Evolutionary conservation across 2,113 vertebrate genomes (phyloP).

Genomic region (Tyrannus savana): DNA sequence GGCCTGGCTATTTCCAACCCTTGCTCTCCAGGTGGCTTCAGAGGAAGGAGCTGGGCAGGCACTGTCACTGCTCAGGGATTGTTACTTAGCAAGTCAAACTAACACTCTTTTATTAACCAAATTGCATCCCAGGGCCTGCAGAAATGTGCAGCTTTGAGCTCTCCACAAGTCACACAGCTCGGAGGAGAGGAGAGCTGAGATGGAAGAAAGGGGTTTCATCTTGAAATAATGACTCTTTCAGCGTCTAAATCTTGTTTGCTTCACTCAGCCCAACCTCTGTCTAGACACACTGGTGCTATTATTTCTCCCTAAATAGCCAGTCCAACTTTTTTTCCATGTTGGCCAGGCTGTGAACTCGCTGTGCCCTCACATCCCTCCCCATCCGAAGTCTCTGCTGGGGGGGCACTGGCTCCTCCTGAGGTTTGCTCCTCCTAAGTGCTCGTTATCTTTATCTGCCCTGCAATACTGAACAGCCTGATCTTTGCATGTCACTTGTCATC

Average conservation of each 20-base stretch:
- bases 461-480: not conserved
- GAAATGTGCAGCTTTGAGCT: not conserved
- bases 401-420: not conserved
- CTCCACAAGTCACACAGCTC: rapidly evolving
- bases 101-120: not conserved
- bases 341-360: not conserved
- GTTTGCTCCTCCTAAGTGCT: not conserved
- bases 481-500: not conserved
- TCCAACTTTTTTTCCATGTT: rapidly evolving
- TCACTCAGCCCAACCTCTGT: not conserved
- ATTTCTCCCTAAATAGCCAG: not conserved
- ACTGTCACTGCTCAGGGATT: not conserved
- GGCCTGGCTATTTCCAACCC: not conserved
- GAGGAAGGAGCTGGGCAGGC: not conserved
- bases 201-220: not conserved
- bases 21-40: not conserved
- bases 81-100: not conserved
- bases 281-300: not conserved
- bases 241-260: not conserved
- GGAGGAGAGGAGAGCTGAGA: not conserved
- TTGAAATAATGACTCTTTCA: not conserved
- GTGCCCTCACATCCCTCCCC: not conserved
- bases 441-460: not conserved
- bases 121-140: not conserved
- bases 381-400: not conserved